These are phyloP conservation scores for Tautogolabrus adspersus DNA, from an alignment of 2,113 vertebrate genomes.

Conservation along the genomic window DNA sequence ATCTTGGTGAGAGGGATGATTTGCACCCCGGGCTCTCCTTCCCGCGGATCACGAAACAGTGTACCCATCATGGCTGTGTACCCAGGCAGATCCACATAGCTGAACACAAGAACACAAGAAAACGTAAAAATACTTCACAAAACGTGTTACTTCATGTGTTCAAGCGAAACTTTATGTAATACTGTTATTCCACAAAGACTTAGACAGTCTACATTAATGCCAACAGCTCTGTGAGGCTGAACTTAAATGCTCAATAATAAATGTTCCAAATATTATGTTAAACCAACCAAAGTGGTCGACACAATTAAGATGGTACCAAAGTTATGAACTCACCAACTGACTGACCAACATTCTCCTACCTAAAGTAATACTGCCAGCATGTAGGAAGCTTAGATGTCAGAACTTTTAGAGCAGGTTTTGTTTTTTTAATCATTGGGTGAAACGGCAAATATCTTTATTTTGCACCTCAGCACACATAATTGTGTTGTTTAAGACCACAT, in stretches of 20 bases:
- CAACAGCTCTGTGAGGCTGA: too few species aligned
- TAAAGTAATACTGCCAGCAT: too few species aligned
- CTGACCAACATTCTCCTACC: too few species aligned
- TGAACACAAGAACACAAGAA: conserved; percentile 59
- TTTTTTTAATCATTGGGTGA: too few species aligned
- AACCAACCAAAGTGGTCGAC: too few species aligned
- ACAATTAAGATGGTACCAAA: neutral
- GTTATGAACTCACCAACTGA: neutral
- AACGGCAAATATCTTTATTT: too few species aligned
- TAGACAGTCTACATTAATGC: neutral
- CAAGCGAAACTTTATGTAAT: neutral
- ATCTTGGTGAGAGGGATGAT: conserved; percentile 86
- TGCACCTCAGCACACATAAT: too few species aligned
- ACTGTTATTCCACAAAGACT: neutral
- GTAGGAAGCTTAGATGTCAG: too few species aligned
- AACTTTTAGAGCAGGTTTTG: too few species aligned
- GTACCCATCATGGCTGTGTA: conserved; percentile 93
- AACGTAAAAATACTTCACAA: neutral
- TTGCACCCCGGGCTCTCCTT: conserved; percentile 87
- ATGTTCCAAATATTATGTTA: too few species aligned
- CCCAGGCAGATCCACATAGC: conserved; percentile 87
- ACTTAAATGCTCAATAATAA: neutral
- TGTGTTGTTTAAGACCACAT: too few species aligned
- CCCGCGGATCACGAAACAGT: conserved; percentile 86
- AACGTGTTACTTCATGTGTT: neutral